Percentiles rank a stretch among this genome's conserved stretches.
Conservation (phyloP, 2,888 invertebrate species). For the Epirrita christyi region DNA sequence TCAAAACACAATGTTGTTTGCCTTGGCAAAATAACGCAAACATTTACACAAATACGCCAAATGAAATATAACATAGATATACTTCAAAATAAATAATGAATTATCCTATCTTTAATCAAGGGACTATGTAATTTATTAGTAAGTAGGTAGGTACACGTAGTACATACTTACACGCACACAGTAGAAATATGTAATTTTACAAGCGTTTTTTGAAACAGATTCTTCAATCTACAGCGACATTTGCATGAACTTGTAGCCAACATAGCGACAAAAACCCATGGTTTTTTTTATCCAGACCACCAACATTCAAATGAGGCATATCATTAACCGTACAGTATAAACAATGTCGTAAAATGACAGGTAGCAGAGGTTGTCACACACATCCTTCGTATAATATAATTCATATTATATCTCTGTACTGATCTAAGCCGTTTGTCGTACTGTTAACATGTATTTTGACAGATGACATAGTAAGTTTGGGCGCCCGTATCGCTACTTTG, state of each 20-base stretch:
- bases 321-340: slow-evolving; percentile 74
- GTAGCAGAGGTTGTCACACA: slow-evolving; percentile 71
- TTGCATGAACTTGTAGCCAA: slow-evolving; percentile 36
- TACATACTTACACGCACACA: too few species aligned
- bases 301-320: slow-evolving; percentile 79
- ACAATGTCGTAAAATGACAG: slow-evolving; percentile 82
- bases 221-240: slow-evolving; percentile 12
- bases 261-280: slow-evolving; percentile 51
- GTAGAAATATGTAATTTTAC: too few species aligned
- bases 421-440: slow-evolving; percentile 52
- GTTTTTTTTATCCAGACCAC: slow-evolving; percentile 75
- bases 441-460: slow-evolving; percentile 84
- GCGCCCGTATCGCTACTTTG: slow-evolving; percentile 69
- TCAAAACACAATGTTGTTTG: too few species aligned
- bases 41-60: too few species aligned
- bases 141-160: too few species aligned
- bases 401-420: slow-evolving; percentile 33
- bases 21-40: too few species aligned
- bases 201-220: not conserved
- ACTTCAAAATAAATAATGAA: too few species aligned
- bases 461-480: slow-evolving; percentile 84
- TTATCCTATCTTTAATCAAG: too few species aligned
- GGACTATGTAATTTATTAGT: too few species aligned
- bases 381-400: slow-evolving; percentile 54
- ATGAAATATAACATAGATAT: too few species aligned